A percentile compares a stretch with the other conserved stretches of the same genome.
These are phyloP conservation scores for Cyaniris semiargus DNA, from an alignment of 2,888 invertebrate species.

Conservation along the genomic window DNA sequence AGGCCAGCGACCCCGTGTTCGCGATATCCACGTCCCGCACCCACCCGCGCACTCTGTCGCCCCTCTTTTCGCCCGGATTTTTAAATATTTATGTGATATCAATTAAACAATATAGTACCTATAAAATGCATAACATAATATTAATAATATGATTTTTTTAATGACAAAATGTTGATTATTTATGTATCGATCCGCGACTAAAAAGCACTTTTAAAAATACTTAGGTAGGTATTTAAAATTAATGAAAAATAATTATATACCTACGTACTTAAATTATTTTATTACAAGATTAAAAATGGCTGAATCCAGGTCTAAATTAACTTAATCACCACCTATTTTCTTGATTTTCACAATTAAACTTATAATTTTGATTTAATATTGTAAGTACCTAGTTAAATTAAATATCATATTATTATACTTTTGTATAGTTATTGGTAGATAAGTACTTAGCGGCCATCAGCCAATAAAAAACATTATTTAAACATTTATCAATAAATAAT, in stretches of 20 bases:
- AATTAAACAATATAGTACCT: background rate
- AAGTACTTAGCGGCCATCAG: background rate
- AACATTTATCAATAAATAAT: conserved; percentile 6
- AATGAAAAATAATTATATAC: no score
- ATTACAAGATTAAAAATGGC: conserved; percentile 3
- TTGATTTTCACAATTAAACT: no score
- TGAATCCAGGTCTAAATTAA: background rate
- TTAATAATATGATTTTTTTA: background rate
- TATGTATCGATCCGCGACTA: background rate
- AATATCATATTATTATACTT: background rate
- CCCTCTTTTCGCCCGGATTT: conserved; percentile 30
- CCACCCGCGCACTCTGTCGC: conserved; percentile 44
- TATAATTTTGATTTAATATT: no score
- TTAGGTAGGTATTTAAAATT: background rate
- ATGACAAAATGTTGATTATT: background rate
- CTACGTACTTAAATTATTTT: no score
- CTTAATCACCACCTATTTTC: no score
- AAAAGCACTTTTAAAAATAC: background rate
- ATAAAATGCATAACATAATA: background rate
- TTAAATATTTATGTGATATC: conserved; percentile 16
- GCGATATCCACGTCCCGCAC: conserved; percentile 48
- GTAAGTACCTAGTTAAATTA: background rate
- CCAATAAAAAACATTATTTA: background rate
- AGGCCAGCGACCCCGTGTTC: conserved; percentile 32
- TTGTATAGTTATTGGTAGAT: background rate